These are phyloP conservation scores for Acronicta alni DNA, from an alignment of 2,888 invertebrate species.

Conservation along the genomic window DNA sequence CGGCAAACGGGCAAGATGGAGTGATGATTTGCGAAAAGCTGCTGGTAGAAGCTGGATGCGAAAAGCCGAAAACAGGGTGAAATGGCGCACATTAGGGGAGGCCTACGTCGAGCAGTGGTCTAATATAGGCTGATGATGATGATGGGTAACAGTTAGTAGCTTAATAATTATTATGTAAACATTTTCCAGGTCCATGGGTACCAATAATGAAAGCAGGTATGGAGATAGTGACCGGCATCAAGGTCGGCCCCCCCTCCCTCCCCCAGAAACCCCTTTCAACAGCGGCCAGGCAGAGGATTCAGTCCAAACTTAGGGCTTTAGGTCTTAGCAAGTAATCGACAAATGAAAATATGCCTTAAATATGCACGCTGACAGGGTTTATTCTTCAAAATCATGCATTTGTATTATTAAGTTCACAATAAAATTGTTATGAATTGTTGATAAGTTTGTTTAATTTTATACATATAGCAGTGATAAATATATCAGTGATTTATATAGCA, in stretches of 20 bases:
- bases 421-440: conserved; percentile 1
- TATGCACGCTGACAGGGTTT: background rate
- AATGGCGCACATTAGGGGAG: no score
- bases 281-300: conserved; percentile 78
- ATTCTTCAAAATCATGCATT: conserved; percentile 26
- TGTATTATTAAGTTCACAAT: conserved; percentile 11
- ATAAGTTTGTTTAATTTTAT: background rate
- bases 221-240: conserved; percentile 89
- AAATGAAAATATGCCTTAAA: conserved; percentile 7
- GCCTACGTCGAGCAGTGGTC: no score
- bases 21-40: no score
- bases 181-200: conserved; percentile 90
- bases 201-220: conserved; percentile 92
- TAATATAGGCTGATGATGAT: no score
- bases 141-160: no score
- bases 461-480: no score
- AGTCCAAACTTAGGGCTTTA: conserved; percentile 65
- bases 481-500: no score
- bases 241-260: conserved; percentile 90
- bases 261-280: conserved; percentile 87
- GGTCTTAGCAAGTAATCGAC: conserved; percentile 58
- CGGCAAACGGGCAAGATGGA: no score
- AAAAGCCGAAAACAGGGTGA: no score
- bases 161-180: background rate
- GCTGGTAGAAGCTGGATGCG: no score